phyloP scores from a whole-genome alignment of 2,113 vertebrate genomes.

The Porphyrio hochstetteri region DNA sequence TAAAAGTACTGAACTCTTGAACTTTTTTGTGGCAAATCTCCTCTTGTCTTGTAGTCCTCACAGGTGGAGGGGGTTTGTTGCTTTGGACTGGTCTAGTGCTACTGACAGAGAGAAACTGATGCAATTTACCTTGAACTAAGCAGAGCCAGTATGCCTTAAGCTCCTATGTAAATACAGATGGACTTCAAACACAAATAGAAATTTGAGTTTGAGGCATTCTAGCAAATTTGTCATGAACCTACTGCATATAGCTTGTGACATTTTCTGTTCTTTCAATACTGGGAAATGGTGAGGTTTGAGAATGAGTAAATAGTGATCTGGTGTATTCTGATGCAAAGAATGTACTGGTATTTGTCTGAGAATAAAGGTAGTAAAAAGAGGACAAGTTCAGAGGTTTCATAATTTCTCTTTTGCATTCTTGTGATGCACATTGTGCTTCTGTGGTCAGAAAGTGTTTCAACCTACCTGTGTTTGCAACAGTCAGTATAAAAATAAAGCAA shows the following conservation, averaged over 20 bases:
- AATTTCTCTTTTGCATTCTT: not conserved
- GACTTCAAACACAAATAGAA: slow-evolving; percentile 22
- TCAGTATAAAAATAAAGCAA: not conserved
- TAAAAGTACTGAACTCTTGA: not conserved
- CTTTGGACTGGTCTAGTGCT: not conserved
- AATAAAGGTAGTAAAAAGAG: not conserved
- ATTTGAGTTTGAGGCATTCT: not conserved
- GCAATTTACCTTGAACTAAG: not conserved
- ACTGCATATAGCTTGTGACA: not conserved
- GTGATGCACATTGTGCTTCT: not conserved
- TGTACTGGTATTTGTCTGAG: not conserved
- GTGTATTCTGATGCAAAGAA: not conserved
- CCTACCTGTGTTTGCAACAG: not conserved
- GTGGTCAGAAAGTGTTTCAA: not conserved
- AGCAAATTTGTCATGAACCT: not conserved
- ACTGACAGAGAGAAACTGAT: not conserved
- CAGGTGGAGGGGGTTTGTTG: not conserved
- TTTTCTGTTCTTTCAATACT: not conserved
- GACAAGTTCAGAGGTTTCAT: not conserved
- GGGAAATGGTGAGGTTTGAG: not conserved
- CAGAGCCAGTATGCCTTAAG: not conserved
- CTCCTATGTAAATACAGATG: not conserved
- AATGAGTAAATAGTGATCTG: not conserved
- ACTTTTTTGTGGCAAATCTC: not conserved
- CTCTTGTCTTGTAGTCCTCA: not conserved